Percentiles rank a stretch among this genome's conserved stretches.
phyloP scores from a whole-genome alignment of 2,113 vertebrate species.

The Oceanites oceanicus region DNA sequence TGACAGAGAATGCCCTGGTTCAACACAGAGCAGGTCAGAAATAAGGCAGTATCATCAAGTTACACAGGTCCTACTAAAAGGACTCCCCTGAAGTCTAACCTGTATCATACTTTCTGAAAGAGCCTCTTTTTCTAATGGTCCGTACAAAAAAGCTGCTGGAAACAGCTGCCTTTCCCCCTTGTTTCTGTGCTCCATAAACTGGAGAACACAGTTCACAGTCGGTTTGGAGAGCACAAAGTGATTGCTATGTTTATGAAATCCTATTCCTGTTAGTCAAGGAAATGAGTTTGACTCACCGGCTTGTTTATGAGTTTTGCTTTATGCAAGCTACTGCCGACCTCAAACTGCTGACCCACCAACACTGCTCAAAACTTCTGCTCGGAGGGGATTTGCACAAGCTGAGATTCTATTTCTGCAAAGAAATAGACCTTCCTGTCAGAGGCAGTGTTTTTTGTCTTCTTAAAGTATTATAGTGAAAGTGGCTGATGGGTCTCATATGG shows the following conservation, averaged over 20 bases:
- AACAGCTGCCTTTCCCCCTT: neutral
- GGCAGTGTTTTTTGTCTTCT: neutral
- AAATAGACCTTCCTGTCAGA: neutral
- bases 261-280: conserved; percentile 56
- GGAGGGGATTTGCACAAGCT: neutral
- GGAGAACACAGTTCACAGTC: neutral
- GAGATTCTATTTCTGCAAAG: neutral
- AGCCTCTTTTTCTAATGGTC: neutral
- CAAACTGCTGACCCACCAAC: neutral
- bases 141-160: neutral
- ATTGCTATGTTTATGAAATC: conserved; percentile 56
- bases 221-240: neutral
- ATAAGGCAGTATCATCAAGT: neutral
- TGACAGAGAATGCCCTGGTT: neutral
- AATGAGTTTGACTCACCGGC: conserved; percentile 55
- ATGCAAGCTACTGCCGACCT: conserved; percentile 13
- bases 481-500: neutral
- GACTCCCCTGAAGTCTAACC: neutral
- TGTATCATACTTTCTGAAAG: neutral
- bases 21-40: neutral
- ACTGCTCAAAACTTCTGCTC: neutral
- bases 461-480: neutral
- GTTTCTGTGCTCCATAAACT: neutral
- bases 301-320: conserved; percentile 44
- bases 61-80: neutral